These are phyloP conservation scores for Rhegmatorhina hoffmannsi DNA, from an alignment of 2,113 vertebrate genomes.

Conservation along the genomic window DNA sequence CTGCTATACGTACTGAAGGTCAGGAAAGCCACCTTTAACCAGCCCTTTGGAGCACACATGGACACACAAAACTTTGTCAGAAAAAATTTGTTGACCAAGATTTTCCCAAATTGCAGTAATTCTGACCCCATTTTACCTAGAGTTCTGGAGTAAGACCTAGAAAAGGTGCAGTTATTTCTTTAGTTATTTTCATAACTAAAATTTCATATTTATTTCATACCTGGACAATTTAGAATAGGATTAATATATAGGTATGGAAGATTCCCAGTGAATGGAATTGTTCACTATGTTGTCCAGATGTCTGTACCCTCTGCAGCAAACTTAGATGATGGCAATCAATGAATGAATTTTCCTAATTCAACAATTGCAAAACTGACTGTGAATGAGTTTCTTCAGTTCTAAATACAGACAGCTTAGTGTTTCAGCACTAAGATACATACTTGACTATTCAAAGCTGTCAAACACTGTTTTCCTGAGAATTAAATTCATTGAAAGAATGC, in stretches of 20 bases:
- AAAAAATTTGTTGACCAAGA: not conserved
- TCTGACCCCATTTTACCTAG: not conserved
- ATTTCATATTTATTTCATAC: not conserved
- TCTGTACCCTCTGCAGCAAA: not conserved
- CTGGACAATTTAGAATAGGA: not conserved
- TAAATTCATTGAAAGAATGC: not conserved
- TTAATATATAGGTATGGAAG: not conserved
- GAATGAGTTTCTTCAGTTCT: not conserved
- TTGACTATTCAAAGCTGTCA: slow-evolving; percentile 7
- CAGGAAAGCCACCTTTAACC: not conserved
- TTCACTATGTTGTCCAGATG: not conserved
- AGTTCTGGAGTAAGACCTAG: not conserved
- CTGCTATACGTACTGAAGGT: not conserved
- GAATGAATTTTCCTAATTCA: not conserved
- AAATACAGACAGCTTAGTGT: not conserved
- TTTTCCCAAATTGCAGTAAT: not conserved
- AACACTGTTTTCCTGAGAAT: not conserved
- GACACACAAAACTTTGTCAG: not conserved
- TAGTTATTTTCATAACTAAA: not conserved
- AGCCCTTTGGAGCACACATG: not conserved
- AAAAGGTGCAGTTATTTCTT: not conserved
- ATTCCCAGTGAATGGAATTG: not conserved
- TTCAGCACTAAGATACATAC: not conserved
- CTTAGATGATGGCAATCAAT: not conserved
- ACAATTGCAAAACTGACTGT: not conserved